phyloP scores from a whole-genome alignment of 2,797 vertebrate genomes.

The Notamacropus eugenii region DNA sequence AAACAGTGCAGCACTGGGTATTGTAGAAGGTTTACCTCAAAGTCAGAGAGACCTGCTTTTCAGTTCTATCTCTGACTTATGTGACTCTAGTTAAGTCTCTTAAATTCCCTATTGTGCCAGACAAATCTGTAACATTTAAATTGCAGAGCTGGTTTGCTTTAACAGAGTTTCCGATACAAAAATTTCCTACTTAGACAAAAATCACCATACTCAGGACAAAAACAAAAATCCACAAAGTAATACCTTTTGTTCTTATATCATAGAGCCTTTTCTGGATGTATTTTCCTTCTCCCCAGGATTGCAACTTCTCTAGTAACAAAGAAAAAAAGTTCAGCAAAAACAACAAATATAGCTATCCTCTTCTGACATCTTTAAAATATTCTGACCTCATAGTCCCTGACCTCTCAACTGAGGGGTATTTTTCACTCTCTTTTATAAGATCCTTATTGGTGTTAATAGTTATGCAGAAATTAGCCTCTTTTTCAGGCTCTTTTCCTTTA shows the following conservation, averaged over 20 bases:
- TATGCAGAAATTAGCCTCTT: not conserved
- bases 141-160: not conserved
- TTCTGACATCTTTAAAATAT: not conserved
- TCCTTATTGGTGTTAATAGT: not conserved
- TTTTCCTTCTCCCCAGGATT: not conserved
- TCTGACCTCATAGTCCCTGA: not conserved
- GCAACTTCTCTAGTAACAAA: not conserved
- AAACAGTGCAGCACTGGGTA: accelerated
- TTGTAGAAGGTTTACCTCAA: not conserved
- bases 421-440: not conserved
- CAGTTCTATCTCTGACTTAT: not conserved
- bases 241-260: not conserved
- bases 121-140: not conserved
- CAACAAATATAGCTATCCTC: not conserved
- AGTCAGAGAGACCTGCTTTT: not conserved
- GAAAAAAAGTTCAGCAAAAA: not conserved
- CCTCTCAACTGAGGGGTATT: not conserved
- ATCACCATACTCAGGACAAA: not conserved
- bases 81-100: not conserved
- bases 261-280: not conserved
- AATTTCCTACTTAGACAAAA: not conserved
- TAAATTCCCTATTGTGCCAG: not conserved
- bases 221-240: not conserved
- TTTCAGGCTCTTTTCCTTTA: not conserved
- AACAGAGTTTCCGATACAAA: not conserved